These are phyloP conservation scores for Pseudococcus jackbeardsleyi DNA, from an alignment of 2,888 invertebrate genomes.

Conservation along the genomic window DNA sequence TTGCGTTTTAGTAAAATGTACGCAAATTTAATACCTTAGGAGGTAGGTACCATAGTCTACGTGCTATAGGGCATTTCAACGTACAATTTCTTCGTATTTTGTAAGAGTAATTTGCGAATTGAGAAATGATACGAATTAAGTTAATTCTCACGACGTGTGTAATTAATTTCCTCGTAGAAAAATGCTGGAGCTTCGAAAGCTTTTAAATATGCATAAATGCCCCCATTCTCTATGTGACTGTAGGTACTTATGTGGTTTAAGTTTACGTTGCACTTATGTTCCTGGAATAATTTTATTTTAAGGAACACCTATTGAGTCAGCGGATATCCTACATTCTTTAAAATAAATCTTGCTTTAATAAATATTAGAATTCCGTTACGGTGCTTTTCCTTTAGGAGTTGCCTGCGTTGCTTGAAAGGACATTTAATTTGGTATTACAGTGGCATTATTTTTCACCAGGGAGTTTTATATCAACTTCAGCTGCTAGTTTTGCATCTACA, in stretches of 20 bases:
- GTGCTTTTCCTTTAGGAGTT: slow-evolving; percentile 33
- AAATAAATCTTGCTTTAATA: slow-evolving; percentile 48
- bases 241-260: background rate
- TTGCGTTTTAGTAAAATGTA: background rate
- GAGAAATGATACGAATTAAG: background rate
- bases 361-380: slow-evolving; percentile 47
- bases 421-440: slow-evolving; percentile 51
- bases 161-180: background rate
- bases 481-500: slow-evolving; percentile 28
- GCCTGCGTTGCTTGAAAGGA: slow-evolving; percentile 43
- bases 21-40: background rate
- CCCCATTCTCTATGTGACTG: background rate
- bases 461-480: slow-evolving; percentile 39
- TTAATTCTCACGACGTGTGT: background rate
- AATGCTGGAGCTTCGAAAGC: background rate
- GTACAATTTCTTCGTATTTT: background rate
- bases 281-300: background rate
- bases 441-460: slow-evolving; percentile 39
- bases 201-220: background rate
- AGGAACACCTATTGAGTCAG: slow-evolving; percentile 20
- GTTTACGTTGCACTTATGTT: background rate
- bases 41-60: background rate
- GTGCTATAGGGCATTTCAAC: background rate
- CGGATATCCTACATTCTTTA: slow-evolving; percentile 31
- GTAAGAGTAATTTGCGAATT: background rate